Evolutionary conservation across 2,888 invertebrate genomes (phyloP).

Genomic region (Apocheima hispidaria): DNA sequence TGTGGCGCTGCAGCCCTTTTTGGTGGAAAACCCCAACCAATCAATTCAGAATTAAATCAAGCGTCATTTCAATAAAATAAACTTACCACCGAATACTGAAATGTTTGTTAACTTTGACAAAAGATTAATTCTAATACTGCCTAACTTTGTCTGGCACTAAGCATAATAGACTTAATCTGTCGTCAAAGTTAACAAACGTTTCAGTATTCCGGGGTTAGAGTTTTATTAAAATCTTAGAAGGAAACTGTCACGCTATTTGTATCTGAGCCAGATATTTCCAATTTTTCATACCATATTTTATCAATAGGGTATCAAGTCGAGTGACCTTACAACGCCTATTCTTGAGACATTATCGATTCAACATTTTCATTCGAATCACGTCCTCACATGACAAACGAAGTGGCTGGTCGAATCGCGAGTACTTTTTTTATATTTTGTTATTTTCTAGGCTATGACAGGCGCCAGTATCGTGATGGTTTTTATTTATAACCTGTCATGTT

Average conservation of each 20-base stretch:
- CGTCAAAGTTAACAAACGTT: no score
- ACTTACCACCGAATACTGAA: no score
- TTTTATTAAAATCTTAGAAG: background rate
- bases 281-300: constrained; percentile 12
- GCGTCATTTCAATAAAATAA: no score
- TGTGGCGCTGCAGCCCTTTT: no score
- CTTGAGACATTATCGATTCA: constrained; percentile 44
- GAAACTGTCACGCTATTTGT: background rate
- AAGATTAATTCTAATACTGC: no score
- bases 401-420: constrained; percentile 43
- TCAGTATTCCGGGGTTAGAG: no score
- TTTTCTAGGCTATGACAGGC: constrained; percentile 42
- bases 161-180: no score
- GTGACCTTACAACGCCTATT: constrained; percentile 33
- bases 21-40: no score
- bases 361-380: constrained; percentile 51
- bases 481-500: constrained; percentile 40
- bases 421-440: constrained; percentile 33
- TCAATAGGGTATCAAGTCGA: constrained; percentile 26
- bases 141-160: no score
- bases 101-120: no score
- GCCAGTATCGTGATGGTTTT: constrained; percentile 45
- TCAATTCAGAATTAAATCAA: no score
- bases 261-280: background rate
- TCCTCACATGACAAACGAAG: constrained; percentile 55